A percentile compares a stretch with the other conserved stretches of the same genome.
Evolutionary conservation across 92 coral and sea anemone species (phyloP).

Genomic region (Muricea muricata): DNA sequence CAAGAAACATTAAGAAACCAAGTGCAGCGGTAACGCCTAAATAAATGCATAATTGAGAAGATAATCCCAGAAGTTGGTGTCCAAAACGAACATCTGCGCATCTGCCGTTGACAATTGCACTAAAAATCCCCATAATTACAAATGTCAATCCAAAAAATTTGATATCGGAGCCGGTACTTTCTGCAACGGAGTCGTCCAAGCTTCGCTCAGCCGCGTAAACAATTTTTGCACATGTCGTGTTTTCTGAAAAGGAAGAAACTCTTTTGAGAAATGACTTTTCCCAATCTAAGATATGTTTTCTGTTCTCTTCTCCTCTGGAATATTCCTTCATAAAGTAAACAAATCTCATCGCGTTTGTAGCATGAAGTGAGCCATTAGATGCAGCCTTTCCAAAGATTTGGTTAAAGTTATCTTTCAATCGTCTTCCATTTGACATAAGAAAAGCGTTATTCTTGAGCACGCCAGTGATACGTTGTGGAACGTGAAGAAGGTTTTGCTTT

Average conservation of each 20-base stretch:
- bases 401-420: neutral
- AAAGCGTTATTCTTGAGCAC: neutral
- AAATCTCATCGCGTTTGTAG: conserved; percentile 12
- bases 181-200: conserved; percentile 72
- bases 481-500: neutral
- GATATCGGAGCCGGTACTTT: conserved; percentile 66
- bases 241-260: conserved; percentile 29
- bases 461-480: neutral
- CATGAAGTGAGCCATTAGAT: neutral
- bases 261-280: conserved; percentile 54
- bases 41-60: conserved; percentile 70
- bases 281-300: conserved; percentile 50
- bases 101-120: conserved; percentile 69
- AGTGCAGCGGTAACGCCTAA: conserved; percentile 78
- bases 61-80: conserved; percentile 65
- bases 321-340: conserved; percentile 49
- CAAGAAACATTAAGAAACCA: conserved; percentile 68
- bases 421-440: conserved; percentile 32
- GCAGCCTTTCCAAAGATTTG: neutral
- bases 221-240: conserved; percentile 52
- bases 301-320: neutral
- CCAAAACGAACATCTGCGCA: conserved; percentile 70
- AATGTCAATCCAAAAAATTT: conserved; percentile 62
- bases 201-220: conserved; percentile 69
- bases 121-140: conserved; percentile 72